phyloP scores from a whole-genome alignment of 2,113 vertebrate species.

The Microtus oregoni region DNA sequence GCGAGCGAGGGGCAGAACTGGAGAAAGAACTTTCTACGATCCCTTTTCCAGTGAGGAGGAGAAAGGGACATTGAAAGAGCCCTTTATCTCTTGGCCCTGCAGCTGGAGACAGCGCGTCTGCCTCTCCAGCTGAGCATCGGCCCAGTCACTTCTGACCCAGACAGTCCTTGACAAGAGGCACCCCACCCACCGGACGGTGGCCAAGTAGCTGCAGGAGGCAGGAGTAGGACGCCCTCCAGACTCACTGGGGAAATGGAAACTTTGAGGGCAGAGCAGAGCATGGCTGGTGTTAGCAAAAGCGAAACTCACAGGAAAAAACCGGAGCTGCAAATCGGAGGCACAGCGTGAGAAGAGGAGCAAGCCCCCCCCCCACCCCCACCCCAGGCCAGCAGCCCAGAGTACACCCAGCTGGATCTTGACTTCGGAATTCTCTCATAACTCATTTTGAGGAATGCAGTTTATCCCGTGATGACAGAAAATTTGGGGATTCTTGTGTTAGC shows the following conservation, averaged over 20 bases:
- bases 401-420: not conserved
- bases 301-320: conserved; percentile 37
- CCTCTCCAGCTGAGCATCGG: conserved; percentile 22
- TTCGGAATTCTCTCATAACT: not conserved
- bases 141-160: conserved; percentile 65
- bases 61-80: not conserved
- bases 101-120: conserved; percentile 33
- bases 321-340: not conserved
- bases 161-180: conserved; percentile 45
- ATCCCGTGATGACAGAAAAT: not conserved
- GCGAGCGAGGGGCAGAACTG: not conserved
- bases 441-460: not conserved
- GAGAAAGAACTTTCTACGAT: not conserved
- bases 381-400: not conserved
- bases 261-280: conserved; percentile 16
- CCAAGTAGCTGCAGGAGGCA: conserved; percentile 9
- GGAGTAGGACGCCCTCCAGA: not conserved
- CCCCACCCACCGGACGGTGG: conserved; percentile 34
- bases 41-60: not conserved
- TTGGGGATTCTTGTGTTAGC: not conserved
- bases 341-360: not conserved
- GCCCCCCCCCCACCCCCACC: too few species aligned
- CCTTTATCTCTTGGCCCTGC: not conserved
- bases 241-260: conserved; percentile 70
- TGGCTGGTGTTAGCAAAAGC: conserved; percentile 24